Conservation (phyloP, 30 jellyfish, hydroid and myxozoan genomes). For the Sanderia malayensis region DNA sequence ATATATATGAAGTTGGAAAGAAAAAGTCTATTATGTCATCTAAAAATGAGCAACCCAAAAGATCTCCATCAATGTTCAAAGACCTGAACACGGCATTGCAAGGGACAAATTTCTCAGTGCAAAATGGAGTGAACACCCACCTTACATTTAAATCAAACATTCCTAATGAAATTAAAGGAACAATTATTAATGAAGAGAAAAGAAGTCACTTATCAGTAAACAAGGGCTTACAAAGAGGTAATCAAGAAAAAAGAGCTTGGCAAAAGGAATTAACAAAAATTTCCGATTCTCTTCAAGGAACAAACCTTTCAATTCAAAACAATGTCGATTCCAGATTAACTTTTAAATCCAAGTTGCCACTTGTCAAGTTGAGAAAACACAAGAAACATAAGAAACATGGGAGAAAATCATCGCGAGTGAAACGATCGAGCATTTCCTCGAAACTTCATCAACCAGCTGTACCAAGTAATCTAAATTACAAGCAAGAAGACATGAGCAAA, state of each 20-base stretch:
- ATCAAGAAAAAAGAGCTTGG: constrained; percentile 46
- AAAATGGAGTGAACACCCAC: constrained; percentile 58
- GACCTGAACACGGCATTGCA: constrained; percentile 28
- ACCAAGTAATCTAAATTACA: background rate
- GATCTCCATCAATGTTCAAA: constrained; percentile 8
- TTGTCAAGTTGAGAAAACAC: background rate
- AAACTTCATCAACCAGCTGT: background rate
- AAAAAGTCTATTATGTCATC: constrained; percentile 23
- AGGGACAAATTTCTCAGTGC: constrained; percentile 57
- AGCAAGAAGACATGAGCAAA: background rate
- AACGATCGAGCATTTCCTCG: background rate
- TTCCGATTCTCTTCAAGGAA: constrained; percentile 45
- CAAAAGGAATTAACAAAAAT: constrained; percentile 35
- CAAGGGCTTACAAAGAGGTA: background rate
- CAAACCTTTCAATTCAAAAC: constrained; percentile 44
- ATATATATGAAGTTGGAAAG: constrained; percentile 26
- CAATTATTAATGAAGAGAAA: constrained; percentile 54
- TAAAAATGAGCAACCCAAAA: background rate
- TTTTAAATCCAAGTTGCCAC: constrained; percentile 37
- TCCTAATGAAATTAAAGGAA: constrained; percentile 27
- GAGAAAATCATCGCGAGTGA: background rate
- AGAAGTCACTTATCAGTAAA: constrained; percentile 1
- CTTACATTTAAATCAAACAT: constrained; percentile 51
- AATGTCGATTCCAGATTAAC: constrained; percentile 49
- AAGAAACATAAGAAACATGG: too few species aligned